Base-by-base conservation (phyloP, 2,888 invertebrate genomes). In the Sericinus montela region DNA sequence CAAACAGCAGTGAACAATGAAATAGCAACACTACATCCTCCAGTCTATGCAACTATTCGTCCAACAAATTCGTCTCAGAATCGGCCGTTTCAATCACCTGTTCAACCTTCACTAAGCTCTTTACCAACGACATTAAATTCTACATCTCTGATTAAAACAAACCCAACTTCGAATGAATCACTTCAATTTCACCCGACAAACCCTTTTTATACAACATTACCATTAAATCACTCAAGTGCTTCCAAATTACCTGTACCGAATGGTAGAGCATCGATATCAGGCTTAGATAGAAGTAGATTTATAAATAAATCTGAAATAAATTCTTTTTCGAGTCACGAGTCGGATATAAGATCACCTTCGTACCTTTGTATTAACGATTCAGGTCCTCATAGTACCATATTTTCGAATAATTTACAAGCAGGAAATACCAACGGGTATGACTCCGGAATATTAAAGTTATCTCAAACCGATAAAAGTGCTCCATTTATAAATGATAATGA, bases 131-230 rank as follows among this genome's bases (percentile, higher is more conserved):
- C 77, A 40, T 67, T 83, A 5, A 80, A 69, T 55, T 81, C 86
- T 16, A 78, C 78, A 16, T 65, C 78, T 34, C 70, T 80, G 23
- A 77, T 82, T 11, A 82, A 76, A 62, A 76, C 85, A 30, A 65
- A 75, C 46, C 62, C 68, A 16, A 56, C 67, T 36, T 62, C 62
- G 19, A 82, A 82, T 34, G 85, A 81, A 53, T 71, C 77, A 38
- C 67, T 72, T 36, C 76, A 69, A 66, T 80, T 87, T 61, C 87
- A 88, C 60, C 88, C 87, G 45, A 86, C 88, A 23, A 88, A 88
- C 64, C 88, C 88, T 44, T 88, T 88, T 72, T 88, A 86, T 67
- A 83, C 86, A 42, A 87, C 84, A 54, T 69, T 88, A 62, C 85
- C 87, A 48, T 73, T 79, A 45, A 85, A 80, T 68, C 72, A 79